Evolutionary conservation across 2,113 vertebrate genomes (phyloP).

Genomic region (Motacilla alba): DNA sequence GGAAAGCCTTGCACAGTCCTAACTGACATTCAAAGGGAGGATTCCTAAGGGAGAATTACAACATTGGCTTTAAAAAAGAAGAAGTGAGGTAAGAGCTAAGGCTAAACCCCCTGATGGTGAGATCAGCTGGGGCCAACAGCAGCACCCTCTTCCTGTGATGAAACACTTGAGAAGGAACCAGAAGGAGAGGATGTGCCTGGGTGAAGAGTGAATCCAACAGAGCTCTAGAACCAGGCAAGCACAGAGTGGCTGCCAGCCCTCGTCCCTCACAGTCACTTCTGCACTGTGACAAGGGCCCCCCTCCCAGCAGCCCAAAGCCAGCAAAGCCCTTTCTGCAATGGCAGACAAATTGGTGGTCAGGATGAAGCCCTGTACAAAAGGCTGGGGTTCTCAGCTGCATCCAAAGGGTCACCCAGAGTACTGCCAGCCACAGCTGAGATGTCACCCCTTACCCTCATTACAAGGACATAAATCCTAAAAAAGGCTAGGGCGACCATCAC

Average conservation of each 20-base stretch:
- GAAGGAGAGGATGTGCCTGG: not conserved
- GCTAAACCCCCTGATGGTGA: not conserved
- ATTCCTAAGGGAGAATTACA: not conserved
- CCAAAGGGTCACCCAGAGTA: not conserved
- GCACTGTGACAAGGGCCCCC: fast-evolving
- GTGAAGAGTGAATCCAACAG: fast-evolving
- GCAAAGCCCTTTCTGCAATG: not conserved
- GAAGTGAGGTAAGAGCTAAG: not conserved
- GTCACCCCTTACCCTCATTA: not conserved
- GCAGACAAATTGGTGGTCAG: not conserved
- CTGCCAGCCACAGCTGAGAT: not conserved
- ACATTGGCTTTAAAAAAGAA: not conserved
- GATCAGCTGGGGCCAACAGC: not conserved
- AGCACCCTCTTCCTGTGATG: not conserved
- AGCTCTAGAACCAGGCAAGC: fast-evolving
- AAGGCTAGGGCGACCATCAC: too few species aligned
- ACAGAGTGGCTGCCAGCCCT: fast-evolving
- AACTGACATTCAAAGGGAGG: not conserved
- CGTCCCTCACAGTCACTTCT: fast-evolving
- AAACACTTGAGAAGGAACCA: not conserved
- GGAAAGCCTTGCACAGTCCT: not conserved
- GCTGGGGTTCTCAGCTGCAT: not conserved
- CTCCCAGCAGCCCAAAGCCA: not conserved
- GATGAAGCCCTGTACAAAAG: not conserved
- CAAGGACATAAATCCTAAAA: not conserved